A percentile compares a stretch with the other conserved stretches of the same genome.
Evolutionary conservation across 2,113 vertebrate species (phyloP).

Genomic region (Neolamprologus longior): DNA sequence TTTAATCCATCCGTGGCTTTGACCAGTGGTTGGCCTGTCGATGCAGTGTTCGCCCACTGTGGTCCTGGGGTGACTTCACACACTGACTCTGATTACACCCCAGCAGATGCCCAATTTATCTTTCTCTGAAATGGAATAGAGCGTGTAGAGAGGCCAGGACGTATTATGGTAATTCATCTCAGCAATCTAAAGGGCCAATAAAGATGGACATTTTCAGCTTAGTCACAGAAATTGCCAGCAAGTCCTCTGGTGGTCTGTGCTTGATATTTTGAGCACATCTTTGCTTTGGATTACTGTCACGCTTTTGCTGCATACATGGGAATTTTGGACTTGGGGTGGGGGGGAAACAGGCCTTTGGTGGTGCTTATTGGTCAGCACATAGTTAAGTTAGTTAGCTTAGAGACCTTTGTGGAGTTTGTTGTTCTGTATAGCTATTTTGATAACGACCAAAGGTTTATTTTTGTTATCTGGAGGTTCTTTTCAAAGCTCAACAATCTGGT

Average conservation of each 20-base stretch:
- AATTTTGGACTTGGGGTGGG: neutral
- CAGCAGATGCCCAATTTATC: slow-evolving; percentile 40
- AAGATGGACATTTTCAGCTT: neutral
- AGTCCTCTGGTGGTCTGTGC: neutral
- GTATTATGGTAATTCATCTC: slow-evolving; percentile 31
- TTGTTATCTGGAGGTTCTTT: neutral
- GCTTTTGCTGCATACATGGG: neutral
- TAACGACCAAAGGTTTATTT: neutral
- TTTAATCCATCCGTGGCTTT: neutral
- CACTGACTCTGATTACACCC: slow-evolving; percentile 46
- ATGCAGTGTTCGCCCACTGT: slow-evolving; percentile 8
- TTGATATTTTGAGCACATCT: neutral
- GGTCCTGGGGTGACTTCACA: slow-evolving; percentile 29
- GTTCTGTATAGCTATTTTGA: neutral
- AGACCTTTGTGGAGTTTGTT: neutral
- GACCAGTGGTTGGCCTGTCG: slow-evolving; percentile 34
- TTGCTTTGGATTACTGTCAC: neutral
- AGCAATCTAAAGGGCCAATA: neutral
- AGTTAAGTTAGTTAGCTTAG: neutral
- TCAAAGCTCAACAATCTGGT: neutral
- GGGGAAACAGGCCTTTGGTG: neutral
- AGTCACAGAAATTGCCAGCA: neutral
- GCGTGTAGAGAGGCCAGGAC: neutral
- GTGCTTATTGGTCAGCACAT: neutral
- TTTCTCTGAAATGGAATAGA: slow-evolving; percentile 13